phyloP scores from a whole-genome alignment of 2,888 invertebrate genomes.

The Antheraea assamensis region DNA sequence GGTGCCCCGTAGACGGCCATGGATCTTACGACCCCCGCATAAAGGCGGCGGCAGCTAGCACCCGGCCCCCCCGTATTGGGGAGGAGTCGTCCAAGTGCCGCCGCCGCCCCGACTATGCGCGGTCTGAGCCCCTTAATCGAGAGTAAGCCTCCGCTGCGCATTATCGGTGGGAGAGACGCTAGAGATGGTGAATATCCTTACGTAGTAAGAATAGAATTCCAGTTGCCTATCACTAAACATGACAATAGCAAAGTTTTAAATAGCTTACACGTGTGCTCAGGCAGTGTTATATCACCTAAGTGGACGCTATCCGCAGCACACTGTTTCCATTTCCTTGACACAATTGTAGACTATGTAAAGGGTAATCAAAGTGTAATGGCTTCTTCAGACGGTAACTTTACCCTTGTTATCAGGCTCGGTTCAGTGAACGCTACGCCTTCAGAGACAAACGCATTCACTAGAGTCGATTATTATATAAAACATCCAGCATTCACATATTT shows the following conservation, averaged over 20 bases:
- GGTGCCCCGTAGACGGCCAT: no score
- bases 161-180: constrained; percentile 7
- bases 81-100: no score
- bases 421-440: neutral
- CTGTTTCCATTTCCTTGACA: neutral
- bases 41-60: no score
- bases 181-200: neutral
- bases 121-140: neutral
- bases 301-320: neutral
- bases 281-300: neutral
- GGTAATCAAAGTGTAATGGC: neutral
- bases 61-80: no score
- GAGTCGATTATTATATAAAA: neutral
- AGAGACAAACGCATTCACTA: neutral
- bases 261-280: neutral
- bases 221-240: no score
- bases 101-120: no score
- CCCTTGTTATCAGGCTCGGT: neutral
- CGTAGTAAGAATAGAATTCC: neutral
- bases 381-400: neutral
- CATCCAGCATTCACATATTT: neutral
- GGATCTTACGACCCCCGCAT: no score
- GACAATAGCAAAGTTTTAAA: neutral
- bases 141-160: neutral
- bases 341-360: neutral